phyloP scores from a whole-genome alignment of 2,113 vertebrate species.

The Pterocles gutturalis region DNA sequence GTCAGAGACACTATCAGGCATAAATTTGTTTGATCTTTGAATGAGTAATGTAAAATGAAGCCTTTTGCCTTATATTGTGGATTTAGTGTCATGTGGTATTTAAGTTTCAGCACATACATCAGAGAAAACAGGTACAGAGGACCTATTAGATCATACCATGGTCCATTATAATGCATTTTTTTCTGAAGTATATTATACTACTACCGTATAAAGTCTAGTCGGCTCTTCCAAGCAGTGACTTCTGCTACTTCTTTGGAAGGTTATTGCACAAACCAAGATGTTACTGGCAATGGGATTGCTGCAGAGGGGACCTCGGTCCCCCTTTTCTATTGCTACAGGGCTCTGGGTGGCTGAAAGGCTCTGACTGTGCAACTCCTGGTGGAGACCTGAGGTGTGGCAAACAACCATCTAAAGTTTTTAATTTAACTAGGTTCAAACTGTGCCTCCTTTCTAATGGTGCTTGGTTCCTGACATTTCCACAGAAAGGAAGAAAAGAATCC shows the following conservation, averaged over 20 bases:
- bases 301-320: neutral
- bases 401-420: neutral
- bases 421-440: neutral
- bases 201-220: neutral
- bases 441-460: neutral
- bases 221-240: neutral
- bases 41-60: neutral
- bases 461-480: neutral
- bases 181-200: neutral
- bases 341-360: neutral
- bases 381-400: neutral
- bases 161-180: neutral
- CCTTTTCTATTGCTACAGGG: neutral
- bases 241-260: neutral
- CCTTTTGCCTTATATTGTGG: neutral
- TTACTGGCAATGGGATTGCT: neutral
- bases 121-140: neutral
- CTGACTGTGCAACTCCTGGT: fast-evolving
- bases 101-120: neutral
- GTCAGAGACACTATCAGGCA: constrained; percentile 64
- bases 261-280: neutral
- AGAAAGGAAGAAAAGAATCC: neutral
- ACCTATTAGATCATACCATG: neutral
- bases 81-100: neutral
- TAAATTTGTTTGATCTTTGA: neutral